phyloP scores from a whole-genome alignment of 2,888 invertebrate genomes.

The Teinopalpus imperialis region DNA sequence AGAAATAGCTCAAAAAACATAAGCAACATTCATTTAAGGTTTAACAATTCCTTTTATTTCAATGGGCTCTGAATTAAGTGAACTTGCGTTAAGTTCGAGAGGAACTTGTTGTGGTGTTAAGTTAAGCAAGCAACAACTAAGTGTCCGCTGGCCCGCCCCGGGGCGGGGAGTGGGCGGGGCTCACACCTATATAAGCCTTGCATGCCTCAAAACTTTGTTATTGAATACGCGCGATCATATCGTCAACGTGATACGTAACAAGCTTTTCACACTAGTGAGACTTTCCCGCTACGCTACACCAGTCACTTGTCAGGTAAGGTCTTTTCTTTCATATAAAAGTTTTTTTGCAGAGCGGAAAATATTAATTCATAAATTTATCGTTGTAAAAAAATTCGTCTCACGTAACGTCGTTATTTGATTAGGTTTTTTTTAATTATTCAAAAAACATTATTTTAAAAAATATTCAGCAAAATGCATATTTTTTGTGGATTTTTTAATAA shows the following conservation, averaged over 20 bases:
- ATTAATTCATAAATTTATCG: slow-evolving; percentile 30
- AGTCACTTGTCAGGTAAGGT: slow-evolving; percentile 40
- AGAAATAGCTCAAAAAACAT: no score
- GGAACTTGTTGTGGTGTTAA: slow-evolving; percentile 41
- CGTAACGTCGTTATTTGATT: no score
- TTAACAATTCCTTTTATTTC: no score
- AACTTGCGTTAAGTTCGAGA: slow-evolving; percentile 30
- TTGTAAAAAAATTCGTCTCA: slow-evolving; percentile 5
- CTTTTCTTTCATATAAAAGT: slow-evolving; percentile 30
- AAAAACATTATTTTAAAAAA: no score
- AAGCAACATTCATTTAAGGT: no score
- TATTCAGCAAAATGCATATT: no score
- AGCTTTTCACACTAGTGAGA: slow-evolving; percentile 35
- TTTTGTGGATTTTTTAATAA: no score
- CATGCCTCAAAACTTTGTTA: slow-evolving; percentile 67
- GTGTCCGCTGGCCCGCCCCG: slow-evolving; percentile 52
- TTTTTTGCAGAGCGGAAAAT: slow-evolving; percentile 31
- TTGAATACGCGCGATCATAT: slow-evolving; percentile 69
- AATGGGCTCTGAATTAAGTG: slow-evolving; percentile 7
- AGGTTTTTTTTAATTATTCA: no score
- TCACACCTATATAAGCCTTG: slow-evolving; percentile 68
- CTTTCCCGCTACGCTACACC: slow-evolving; percentile 33
- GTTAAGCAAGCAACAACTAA: slow-evolving; percentile 41
- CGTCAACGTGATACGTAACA: slow-evolving; percentile 49
- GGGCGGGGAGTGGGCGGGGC: slow-evolving; percentile 72